These are phyloP conservation scores for Microcebus murinus DNA, from an alignment of 2,113 vertebrate genomes.

Conservation along the genomic window DNA sequence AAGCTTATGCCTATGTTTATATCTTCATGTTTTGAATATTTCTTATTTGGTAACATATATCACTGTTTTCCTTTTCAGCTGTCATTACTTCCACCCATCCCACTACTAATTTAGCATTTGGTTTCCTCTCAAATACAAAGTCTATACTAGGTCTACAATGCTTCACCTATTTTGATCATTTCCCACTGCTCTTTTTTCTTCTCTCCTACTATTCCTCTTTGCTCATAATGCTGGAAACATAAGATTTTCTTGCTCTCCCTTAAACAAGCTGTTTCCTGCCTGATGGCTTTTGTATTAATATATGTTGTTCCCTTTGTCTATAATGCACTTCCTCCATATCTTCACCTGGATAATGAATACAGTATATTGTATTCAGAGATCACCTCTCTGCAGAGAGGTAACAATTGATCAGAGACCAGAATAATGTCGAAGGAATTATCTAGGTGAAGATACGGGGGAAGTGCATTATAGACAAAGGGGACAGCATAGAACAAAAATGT, in stretches of 20 bases:
- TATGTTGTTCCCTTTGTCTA: background rate
- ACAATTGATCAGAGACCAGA: too few relatives aligned
- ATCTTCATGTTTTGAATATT: background rate
- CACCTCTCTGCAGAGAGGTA: background rate
- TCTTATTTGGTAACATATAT: background rate
- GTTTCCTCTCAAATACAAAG: background rate
- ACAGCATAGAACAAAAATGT: too few relatives aligned
- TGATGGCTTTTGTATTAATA: background rate
- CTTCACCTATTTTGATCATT: background rate
- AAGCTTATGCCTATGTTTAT: background rate
- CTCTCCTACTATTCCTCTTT: background rate
- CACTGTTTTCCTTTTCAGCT: background rate
- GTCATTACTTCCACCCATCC: background rate
- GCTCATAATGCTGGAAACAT: background rate
- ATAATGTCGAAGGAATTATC: background rate
- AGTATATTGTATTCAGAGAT: too few relatives aligned
- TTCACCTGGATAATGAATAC: background rate
- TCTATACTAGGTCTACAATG: background rate
- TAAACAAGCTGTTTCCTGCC: background rate
- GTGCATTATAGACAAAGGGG: background rate
- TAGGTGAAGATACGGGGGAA: background rate
- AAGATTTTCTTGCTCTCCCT: background rate
- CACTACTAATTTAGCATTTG: background rate
- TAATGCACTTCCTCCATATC: rapidly evolving
- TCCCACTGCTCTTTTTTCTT: background rate